A percentile compares a stretch with the other conserved stretches of the same genome.
phyloP scores from a whole-genome alignment of 2,113 vertebrate species.

The Odontophorus gujanensis region DNA sequence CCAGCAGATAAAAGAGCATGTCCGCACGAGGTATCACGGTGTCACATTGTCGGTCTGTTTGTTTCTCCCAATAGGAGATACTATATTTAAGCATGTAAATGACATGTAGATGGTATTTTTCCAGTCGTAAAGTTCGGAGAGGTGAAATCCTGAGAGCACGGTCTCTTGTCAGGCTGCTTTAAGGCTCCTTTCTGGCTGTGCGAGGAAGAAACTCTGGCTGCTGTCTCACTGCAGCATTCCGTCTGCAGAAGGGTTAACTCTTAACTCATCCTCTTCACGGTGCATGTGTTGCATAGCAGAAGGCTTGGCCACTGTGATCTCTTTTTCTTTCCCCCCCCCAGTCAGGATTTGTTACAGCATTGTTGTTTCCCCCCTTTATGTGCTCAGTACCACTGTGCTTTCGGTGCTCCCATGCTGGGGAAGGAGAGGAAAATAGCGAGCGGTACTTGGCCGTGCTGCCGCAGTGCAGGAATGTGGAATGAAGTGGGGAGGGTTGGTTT shows the following conservation, averaged over 20 bases:
- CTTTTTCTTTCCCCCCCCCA: not conserved
- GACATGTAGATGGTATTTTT: conserved; percentile 81
- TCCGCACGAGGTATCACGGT: conserved; percentile 45
- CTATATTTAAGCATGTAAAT: conserved; percentile 84
- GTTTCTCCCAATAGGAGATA: conserved; percentile 72
- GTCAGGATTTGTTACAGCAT: not conserved
- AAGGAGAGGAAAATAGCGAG: conserved; percentile 37
- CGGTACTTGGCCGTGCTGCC: not conserved
- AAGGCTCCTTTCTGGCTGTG: not conserved
- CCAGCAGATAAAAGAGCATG: conserved; percentile 65
- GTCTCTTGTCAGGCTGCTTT: conserved; percentile 41
- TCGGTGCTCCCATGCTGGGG: not conserved
- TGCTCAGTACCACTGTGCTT: not conserved
- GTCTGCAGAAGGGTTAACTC: conserved; percentile 25
- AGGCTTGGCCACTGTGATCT: not conserved
- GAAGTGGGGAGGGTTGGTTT: conserved; percentile 48
- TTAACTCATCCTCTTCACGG: conserved; percentile 62
- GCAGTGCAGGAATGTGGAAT: conserved; percentile 26
- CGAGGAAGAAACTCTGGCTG: conserved; percentile 2
- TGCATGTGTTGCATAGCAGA: not conserved
- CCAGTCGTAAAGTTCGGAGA: conserved; percentile 75
- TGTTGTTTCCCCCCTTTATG: not conserved
- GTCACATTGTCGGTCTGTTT: conserved; percentile 68
- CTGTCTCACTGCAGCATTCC: accelerated
- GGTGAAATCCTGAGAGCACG: conserved; percentile 51